These are phyloP conservation scores for Callithrix jacchus DNA, from an alignment of 2,113 vertebrate species.

Conservation along the genomic window DNA sequence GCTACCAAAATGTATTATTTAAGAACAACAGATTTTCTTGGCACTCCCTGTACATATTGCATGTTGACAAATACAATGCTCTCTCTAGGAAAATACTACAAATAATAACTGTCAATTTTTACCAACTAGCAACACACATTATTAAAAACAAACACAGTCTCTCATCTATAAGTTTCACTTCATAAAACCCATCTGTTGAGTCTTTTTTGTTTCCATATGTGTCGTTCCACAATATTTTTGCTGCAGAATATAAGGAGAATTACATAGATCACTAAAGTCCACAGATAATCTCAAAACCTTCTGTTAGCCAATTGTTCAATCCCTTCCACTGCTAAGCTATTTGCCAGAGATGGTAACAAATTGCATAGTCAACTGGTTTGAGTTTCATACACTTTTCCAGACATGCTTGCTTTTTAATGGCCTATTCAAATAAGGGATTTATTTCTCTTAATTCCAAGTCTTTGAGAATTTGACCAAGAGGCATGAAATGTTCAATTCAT, in stretches of 20 bases:
- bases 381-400: background rate
- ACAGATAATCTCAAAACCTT: constrained; percentile 19
- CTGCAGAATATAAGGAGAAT: constrained; percentile 26
- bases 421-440: background rate
- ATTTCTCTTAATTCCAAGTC: constrained; percentile 20
- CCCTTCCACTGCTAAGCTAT: constrained; percentile 3
- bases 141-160: constrained; percentile 70
- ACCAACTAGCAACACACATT: constrained; percentile 25
- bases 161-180: constrained; percentile 32
- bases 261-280: background rate
- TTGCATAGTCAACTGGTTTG: background rate
- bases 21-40: constrained; percentile 59
- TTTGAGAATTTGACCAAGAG: background rate
- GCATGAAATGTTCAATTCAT: background rate
- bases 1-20: constrained; percentile 42
- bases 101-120: constrained; percentile 54
- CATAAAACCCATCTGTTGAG: constrained; percentile 52
- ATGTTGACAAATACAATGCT: background rate
- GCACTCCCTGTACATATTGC: background rate
- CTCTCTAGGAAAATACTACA: constrained; percentile 25
- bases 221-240: constrained; percentile 31
- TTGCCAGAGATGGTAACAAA: constrained; percentile 6
- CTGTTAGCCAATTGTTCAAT: background rate
- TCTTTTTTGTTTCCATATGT: constrained; percentile 37
- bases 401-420: background rate